phyloP scores from a whole-genome alignment of 2,797 vertebrate genomes.

The Amblyopsis hoosieri region DNA sequence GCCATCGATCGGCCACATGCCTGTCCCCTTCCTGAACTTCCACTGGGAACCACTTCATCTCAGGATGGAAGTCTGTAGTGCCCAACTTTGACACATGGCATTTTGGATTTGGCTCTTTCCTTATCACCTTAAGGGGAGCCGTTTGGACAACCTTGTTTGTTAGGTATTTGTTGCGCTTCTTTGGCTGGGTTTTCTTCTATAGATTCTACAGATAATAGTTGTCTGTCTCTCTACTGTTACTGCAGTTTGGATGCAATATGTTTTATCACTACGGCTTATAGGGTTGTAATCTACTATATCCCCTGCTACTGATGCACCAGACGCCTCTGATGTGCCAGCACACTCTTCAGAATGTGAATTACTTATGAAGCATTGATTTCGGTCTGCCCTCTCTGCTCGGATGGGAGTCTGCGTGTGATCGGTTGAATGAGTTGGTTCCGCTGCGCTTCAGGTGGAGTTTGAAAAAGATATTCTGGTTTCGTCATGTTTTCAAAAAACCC shows the following conservation, averaged over 20 bases:
- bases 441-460: constrained; percentile 17
- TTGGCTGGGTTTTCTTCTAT: too few species aligned
- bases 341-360: constrained; percentile 29
- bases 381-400: constrained; percentile 16
- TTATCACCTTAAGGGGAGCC: too few species aligned
- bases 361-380: constrained; percentile 41
- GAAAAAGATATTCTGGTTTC: constrained; percentile 5
- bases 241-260: neutral
- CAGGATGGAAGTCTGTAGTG: constrained; percentile 56
- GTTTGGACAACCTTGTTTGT: neutral
- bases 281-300: constrained; percentile 6
- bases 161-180: too few species aligned
- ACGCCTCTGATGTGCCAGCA: constrained; percentile 12
- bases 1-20: constrained; percentile 43
- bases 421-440: constrained; percentile 18
- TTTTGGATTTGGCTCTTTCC: neutral
- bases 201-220: too few species aligned
- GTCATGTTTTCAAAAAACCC: constrained; percentile 8
- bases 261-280: too few species aligned
- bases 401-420: constrained; percentile 2
- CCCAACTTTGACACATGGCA: constrained; percentile 47
- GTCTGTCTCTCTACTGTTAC: neutral
- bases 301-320: neutral
- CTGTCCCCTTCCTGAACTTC: constrained; percentile 31
- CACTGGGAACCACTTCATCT: constrained; percentile 43